Evolutionary conservation across 2,113 vertebrate genomes (phyloP), one percentile per base, ranked within the genome.

Genomic region (Xiphophorus couchianus): DNA sequence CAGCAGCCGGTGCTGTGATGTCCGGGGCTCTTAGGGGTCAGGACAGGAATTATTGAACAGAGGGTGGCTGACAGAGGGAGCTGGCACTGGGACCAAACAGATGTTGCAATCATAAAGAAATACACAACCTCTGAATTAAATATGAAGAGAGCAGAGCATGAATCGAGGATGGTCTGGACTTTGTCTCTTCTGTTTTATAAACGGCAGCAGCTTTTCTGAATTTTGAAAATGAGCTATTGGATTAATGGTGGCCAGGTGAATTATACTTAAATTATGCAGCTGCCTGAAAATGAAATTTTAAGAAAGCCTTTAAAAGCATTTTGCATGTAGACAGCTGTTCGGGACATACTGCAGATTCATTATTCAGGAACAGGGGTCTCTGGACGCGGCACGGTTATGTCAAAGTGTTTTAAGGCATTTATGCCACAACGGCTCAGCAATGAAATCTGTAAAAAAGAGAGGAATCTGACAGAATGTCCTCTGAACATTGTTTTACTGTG

Each of bases 21-120:
- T 91, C 88, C 77, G 74, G 60, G 82, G 83, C 90, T 93, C 92
- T 90, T 81, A 79, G 82, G 93, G 88, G 90, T 93, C 86, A 87
- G 82, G 84, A 86, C 80, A 91, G 92, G 81, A 94, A 94, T 92
- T 90, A 93, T 93, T 94, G 89, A 95, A 93, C 87, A 90, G 86
- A 89, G 91, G 86, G 92, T 88, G 89, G 93, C 90, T 93, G 93
- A 92, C 91, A 83, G 86, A 86, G 83, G 62, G 82, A 92, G 81
- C 88, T 92, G 90, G 89, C 91, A 86, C 90, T 85, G 88, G 90
- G 89, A 93, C 89, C 90, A 87, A 93, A 90, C 93, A 93, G 93
- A 94, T 95, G 94, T 93, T 92, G 91, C 90, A 92, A 93, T 93
- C 93, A 91, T 92, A 92, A 93, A 94, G 91, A 94, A 94, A 94